These are phyloP conservation scores for Silurus meridionalis DNA, from an alignment of 2,113 vertebrate genomes.

Conservation along the genomic window DNA sequence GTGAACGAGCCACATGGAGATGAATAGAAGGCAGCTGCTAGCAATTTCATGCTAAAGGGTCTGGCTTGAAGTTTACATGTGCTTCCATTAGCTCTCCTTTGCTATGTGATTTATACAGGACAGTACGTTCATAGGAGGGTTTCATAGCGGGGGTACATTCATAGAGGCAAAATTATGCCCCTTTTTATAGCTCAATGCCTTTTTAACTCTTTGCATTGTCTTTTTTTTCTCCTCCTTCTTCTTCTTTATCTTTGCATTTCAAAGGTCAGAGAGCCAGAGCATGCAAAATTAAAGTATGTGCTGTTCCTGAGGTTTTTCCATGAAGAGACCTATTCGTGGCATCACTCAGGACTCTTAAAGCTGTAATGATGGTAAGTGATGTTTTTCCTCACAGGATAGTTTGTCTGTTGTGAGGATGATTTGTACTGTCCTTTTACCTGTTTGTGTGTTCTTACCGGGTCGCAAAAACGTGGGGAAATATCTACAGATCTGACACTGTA, in stretches of 20 bases:
- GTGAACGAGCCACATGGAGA: constrained; percentile 14
- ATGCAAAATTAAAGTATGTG: neutral
- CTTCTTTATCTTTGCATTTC: constrained; percentile 34
- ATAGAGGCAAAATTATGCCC: neutral
- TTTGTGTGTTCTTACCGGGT: neutral
- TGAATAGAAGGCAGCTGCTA: constrained; percentile 60
- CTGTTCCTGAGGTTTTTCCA: neutral
- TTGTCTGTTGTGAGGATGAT: neutral
- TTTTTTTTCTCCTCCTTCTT: constrained; percentile 10
- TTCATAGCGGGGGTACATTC: neutral
- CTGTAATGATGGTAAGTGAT: constrained; percentile 31
- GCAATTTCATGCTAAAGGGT: constrained; percentile 51
- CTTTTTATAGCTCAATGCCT: neutral
- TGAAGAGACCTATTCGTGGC: neutral
- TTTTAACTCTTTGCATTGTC: constrained; percentile 31
- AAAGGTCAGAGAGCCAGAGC: constrained; percentile 45
- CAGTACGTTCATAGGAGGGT: neutral
- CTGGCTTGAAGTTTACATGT: constrained; percentile 34
- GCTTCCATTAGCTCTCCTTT: constrained; percentile 46
- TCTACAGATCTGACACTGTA: no score
- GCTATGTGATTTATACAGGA: constrained; percentile 17
- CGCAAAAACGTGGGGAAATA: no score
- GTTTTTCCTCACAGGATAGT: neutral
- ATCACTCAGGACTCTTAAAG: neutral
- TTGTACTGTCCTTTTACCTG: constrained; percentile 20